These are phyloP conservation scores for Fragum whitleyi DNA, from an alignment of 2,888 invertebrate genomes.

Conservation along the genomic window DNA sequence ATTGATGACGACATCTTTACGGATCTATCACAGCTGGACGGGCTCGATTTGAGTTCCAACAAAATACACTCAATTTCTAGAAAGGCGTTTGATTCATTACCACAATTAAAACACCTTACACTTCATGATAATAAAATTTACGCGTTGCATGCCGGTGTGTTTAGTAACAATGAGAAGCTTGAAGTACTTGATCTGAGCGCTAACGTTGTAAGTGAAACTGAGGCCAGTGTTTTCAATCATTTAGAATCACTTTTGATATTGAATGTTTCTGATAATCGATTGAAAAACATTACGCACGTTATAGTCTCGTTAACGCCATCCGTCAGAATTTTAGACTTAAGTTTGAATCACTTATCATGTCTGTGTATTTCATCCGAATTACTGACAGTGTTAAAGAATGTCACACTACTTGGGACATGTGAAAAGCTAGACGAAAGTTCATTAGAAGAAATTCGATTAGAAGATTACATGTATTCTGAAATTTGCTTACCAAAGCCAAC, in stretches of 20 bases:
- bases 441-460: not conserved
- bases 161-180: conserved; percentile 26
- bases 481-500: not conserved
- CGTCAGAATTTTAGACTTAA: conserved; percentile 30
- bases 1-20: conserved; percentile 19
- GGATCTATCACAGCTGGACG: conserved; percentile 6
- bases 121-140: conserved; percentile 41
- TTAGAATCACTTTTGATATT: conserved; percentile 18
- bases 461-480: not conserved
- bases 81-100: conserved; percentile 31
- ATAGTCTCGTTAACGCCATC: conserved; percentile 18
- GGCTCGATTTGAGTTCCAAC: conserved; percentile 40
- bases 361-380: conserved; percentile 25
- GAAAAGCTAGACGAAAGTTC: not conserved
- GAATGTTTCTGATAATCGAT: conserved; percentile 39
- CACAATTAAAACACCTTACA: conserved; percentile 20
- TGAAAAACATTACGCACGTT: conserved; percentile 26
- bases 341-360: conserved; percentile 41
- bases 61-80: conserved; percentile 25
- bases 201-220: conserved; percentile 37
- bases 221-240: conserved; percentile 27
- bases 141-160: conserved; percentile 20
- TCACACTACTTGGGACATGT: not conserved
- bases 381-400: not conserved
- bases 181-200: conserved; percentile 37